Percentiles rank a stretch among this genome's conserved stretches.
Evolutionary conservation across 2,888 invertebrate species (phyloP).

Genomic region (Oscheius myriophilus): DNA sequence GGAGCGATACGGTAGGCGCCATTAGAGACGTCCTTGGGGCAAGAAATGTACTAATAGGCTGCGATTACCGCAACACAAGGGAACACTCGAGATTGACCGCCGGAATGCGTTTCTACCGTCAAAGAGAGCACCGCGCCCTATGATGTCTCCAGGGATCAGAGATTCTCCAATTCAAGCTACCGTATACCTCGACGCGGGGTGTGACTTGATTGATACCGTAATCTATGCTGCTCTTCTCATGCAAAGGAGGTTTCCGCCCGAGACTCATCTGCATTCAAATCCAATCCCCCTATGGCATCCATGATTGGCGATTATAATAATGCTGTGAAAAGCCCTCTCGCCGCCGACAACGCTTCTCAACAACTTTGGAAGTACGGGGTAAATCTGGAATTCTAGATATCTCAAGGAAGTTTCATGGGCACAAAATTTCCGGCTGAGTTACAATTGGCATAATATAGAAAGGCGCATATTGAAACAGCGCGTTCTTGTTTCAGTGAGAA

Average conservation of each 20-base stretch:
- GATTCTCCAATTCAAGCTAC: conserved; percentile 4
- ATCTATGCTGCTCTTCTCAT: conserved; percentile 27
- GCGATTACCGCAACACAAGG: conserved; percentile 30
- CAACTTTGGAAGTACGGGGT: conserved; percentile 1
- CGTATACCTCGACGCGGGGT: conserved; percentile 4
- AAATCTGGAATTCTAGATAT: not conserved
- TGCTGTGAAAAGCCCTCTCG: conserved; percentile 30
- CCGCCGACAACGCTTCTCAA: conserved; percentile 27
- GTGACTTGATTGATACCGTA: conserved; percentile 26
- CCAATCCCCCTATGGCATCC: conserved; percentile 31
- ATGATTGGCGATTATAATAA: conserved; percentile 34
- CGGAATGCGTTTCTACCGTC: conserved; percentile 25
- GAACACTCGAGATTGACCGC: conserved; percentile 30
- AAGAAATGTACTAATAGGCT: conserved; percentile 33
- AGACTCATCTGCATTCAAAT: conserved; percentile 31
- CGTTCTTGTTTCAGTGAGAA: too few relatives aligned
- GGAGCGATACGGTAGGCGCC: conserved; percentile 28
- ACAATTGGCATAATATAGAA: not conserved
- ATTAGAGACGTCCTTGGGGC: conserved; percentile 30
- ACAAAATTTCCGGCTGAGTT: not conserved
- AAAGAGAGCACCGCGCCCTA: conserved; percentile 3
- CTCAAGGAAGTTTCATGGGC: not conserved
- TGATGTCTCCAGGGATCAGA: not conserved
- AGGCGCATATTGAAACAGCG: not conserved
- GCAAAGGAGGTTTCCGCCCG: conserved; percentile 24